Base-by-base conservation (phyloP, 2,797 vertebrate genomes). In the Ctenopoma kingsleyae region DNA sequence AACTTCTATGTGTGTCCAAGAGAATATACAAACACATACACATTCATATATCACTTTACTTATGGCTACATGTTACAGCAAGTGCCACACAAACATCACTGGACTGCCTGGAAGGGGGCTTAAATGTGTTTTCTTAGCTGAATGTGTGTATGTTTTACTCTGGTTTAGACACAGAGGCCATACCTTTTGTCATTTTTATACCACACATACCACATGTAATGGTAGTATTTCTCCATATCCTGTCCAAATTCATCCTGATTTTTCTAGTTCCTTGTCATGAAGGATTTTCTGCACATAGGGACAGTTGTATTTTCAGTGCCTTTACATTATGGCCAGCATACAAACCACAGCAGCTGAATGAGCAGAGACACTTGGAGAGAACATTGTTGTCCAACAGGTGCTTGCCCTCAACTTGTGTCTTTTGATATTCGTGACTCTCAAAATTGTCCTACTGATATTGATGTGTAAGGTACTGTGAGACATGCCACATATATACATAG, bases 21-120 rank as follows among this genome's bases (percentile, higher is more conserved):
- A 30, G 7, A 30, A 30, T 30, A 6, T 5, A 30, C 27, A 30
- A 6, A 30, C 70, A 72, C 68, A 68, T 52, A 74, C 70, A 72
- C 66, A 68, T 52, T 60, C 66, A 69, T 64, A 81, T 75, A 88
- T 88, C 82, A 65, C 62, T 80, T 88, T 87, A 85, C 87, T 71
- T 75, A 82, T 75, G 71, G 80, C 51, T 72, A 64, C 8, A 22
- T 9, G 19, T 74, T 77, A 30, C 27, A 30, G 27, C 7, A 84
- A 80, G 69, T 76, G 78, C 77, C 72, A 86, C 71, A 85, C 81
- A 80, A 84, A 83, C 82, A 69, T 73, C 69, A 67, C 74, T 81
- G 53, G 75, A 72, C 79, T 64, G 80, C 77, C 80, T 72, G 72
- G 15, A 72, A 81, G 83, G 78, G 67, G 66, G 36, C 47, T 76